Conservation (phyloP, 2,797 vertebrate genomes). For the Allobates femoralis region DNA sequence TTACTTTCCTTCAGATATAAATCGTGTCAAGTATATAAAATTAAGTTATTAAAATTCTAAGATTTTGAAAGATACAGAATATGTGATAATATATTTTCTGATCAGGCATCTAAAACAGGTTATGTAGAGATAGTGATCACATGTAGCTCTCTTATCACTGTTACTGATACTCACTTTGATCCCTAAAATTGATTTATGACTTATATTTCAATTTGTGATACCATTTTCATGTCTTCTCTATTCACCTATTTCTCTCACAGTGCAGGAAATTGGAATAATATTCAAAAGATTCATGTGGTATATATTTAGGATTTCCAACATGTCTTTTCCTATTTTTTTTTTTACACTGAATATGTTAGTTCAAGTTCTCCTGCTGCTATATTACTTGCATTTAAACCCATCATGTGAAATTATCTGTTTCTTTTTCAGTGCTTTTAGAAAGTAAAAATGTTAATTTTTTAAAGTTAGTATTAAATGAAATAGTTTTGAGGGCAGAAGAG, state of each 20-base stretch:
- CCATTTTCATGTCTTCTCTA: neutral
- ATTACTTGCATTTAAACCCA: neutral
- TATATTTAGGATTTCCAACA: slow-evolving; percentile 1
- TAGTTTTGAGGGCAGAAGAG: neutral
- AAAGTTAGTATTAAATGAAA: neutral
- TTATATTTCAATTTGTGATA: slow-evolving; percentile 25
- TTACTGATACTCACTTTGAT: neutral
- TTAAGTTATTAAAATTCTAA: neutral
- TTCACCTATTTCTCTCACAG: neutral
- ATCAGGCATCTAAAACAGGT: neutral
- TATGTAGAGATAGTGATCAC: slow-evolving; percentile 22
- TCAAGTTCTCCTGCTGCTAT: neutral
- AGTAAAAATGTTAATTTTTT: neutral
- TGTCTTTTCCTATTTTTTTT: neutral
- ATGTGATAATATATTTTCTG: slow-evolving; percentile 11
- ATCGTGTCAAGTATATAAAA: neutral
- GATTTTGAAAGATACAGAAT: neutral
- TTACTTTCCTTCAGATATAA: neutral
- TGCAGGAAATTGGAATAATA: slow-evolving; percentile 24
- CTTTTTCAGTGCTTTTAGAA: neutral
- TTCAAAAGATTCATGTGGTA: neutral
- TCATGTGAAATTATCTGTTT: neutral
- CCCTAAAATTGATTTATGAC: neutral
- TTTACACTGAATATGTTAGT: neutral
- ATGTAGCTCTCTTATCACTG: slow-evolving; percentile 21